Percentiles rank a stretch among this genome's conserved stretches.
phyloP scores from a whole-genome alignment of 2,113 vertebrate genomes.

The Megalops atlanticus region DNA sequence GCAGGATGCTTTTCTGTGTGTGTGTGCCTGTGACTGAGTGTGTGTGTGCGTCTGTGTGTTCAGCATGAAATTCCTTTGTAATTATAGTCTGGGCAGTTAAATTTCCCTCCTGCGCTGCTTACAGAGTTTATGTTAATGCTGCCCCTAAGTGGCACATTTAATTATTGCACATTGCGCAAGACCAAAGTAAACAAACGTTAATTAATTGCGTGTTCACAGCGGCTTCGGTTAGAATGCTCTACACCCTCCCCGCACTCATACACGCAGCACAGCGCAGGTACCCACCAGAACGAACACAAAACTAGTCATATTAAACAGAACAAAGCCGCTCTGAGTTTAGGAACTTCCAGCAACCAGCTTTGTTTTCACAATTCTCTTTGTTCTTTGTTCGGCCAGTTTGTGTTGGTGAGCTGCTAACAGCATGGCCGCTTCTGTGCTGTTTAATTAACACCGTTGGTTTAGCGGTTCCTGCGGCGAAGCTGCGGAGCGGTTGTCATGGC shows the following conservation, averaged over 20 bases:
- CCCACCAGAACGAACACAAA: neutral
- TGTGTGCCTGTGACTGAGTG: neutral
- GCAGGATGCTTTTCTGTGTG: neutral
- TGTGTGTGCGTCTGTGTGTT: neutral
- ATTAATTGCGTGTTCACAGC: constrained; percentile 51
- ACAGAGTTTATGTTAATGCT: constrained; percentile 42
- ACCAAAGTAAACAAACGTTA: constrained; percentile 46
- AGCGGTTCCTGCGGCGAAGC: neutral
- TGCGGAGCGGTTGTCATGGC: constrained; percentile 27
- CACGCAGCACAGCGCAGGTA: neutral
- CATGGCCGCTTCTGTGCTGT: neutral
- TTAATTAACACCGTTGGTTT: neutral
- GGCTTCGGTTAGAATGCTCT: constrained; percentile 32
- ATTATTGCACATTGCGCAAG: constrained; percentile 44
- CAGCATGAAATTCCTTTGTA: neutral
- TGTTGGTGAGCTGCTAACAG: neutral
- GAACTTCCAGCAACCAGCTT: neutral
- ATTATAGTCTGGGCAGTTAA: constrained; percentile 1
- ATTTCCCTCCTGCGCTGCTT: neutral
- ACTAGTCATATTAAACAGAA: neutral
- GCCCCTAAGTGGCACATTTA: constrained; percentile 54
- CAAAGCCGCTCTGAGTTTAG: neutral
- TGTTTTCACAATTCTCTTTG: neutral
- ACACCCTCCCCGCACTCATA: neutral
- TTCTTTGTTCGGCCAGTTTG: neutral